phyloP scores from a whole-genome alignment of 2,797 vertebrate species.

The Florisuga fusca region DNA sequence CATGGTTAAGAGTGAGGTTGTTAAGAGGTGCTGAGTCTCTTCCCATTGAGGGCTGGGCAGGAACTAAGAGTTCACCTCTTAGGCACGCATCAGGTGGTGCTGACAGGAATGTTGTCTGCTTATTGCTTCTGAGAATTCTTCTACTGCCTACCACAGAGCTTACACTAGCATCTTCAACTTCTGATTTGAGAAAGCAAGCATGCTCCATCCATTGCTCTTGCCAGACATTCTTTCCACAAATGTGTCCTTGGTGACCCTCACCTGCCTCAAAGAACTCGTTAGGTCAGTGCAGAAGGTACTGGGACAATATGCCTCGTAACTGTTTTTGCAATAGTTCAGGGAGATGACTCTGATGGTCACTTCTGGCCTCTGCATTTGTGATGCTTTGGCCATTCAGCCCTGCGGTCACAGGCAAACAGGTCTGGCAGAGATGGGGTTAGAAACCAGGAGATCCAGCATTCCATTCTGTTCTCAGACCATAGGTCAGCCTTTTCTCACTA shows the following conservation, averaged over 20 bases:
- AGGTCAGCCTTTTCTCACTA: not conserved
- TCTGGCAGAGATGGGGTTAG: not conserved
- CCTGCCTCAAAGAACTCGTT: rapidly evolving
- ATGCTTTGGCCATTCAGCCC: not conserved
- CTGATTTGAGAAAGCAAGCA: not conserved
- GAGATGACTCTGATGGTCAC: not conserved
- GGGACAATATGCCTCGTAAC: not conserved
- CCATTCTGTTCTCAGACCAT: not conserved
- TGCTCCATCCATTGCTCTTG: rapidly evolving
- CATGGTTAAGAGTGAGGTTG: not conserved
- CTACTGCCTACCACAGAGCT: not conserved
- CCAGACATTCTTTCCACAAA: not conserved
- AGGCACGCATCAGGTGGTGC: not conserved
- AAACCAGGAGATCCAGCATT: not conserved
- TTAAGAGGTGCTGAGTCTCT: not conserved
- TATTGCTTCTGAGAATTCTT: not conserved
- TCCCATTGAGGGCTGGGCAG: not conserved
- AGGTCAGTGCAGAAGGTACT: not conserved
- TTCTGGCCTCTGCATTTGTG: not conserved
- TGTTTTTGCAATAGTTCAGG: not conserved
- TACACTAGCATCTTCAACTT: not conserved
- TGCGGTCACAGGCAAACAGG: not conserved
- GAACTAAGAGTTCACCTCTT: not conserved
- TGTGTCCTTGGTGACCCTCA: not conserved
- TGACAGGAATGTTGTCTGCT: rapidly evolving